These are phyloP conservation scores for Trialeurodes vaporariorum DNA, from an alignment of 1,140 invertebrate species.

Conservation along the genomic window DNA sequence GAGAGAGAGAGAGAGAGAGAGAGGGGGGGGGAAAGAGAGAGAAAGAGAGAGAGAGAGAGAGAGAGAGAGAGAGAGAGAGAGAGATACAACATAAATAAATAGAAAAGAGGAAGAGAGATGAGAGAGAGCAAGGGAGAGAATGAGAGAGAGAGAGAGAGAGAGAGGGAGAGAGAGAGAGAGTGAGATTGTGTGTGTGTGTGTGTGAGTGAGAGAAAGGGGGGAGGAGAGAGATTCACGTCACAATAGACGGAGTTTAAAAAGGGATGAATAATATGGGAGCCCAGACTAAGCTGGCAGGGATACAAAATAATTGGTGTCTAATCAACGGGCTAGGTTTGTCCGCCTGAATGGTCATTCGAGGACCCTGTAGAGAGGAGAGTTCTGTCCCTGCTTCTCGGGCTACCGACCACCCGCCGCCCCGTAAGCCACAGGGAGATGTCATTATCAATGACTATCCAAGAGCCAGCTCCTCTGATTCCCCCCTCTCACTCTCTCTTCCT, in stretches of 20 bases:
- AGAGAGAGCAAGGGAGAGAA: background rate
- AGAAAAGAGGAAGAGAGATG: background rate
- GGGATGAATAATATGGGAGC: background rate
- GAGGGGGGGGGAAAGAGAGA: background rate
- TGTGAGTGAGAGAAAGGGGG: background rate
- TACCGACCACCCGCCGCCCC: background rate
- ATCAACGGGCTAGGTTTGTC: background rate
- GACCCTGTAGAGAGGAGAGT: background rate
- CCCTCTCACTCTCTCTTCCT: too few species aligned
- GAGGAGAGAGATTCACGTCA: background rate
- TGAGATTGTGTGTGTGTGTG: too few species aligned
- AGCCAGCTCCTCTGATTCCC: background rate
- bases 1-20: background rate
- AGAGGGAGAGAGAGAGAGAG: background rate
- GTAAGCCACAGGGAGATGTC: background rate
- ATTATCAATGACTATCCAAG: background rate
- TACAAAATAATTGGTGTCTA: conserved; percentile 1
- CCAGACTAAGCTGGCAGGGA: background rate
- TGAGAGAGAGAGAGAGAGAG: background rate
- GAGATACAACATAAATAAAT: too few species aligned
- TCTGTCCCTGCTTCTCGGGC: background rate
- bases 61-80: too few species aligned
- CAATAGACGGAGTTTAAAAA: background rate
- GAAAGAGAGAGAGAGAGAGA: background rate
- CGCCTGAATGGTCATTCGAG: background rate